Conservation (phyloP, 92 coral and sea anemone species). For the Phenganax marumi region DNA sequence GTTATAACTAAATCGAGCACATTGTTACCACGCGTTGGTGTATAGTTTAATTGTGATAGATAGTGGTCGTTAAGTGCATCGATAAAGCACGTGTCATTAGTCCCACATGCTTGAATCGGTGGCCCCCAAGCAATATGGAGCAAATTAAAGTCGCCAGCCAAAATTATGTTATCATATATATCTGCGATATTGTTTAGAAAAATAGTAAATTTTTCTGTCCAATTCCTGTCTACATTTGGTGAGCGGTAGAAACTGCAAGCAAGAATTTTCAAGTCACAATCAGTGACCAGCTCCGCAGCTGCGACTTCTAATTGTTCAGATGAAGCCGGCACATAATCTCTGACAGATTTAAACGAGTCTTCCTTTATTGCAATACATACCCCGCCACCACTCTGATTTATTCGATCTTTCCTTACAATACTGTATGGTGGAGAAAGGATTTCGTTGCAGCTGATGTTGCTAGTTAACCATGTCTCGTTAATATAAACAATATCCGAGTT, state of each 20-base stretch:
- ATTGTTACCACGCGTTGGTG: not conserved
- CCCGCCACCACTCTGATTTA: conserved; percentile 56
- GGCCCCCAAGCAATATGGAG: conserved; percentile 8
- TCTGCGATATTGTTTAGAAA: conserved; percentile 39
- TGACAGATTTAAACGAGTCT: conserved; percentile 49
- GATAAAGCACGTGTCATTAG: not conserved
- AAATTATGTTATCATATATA: conserved; percentile 28
- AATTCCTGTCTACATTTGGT: conserved; percentile 23
- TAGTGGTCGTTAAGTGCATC: conserved; percentile 19
- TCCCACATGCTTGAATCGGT: not conserved
- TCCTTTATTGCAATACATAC: conserved; percentile 54
- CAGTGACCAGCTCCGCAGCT: conserved; percentile 30
- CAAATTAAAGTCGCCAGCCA: conserved; percentile 29
- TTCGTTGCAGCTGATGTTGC: conserved; percentile 32
- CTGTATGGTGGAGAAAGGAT: conserved; percentile 9
- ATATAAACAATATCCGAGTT: conserved; percentile 9
- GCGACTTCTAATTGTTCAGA: conserved; percentile 14
- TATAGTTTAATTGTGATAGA: conserved; percentile 9
- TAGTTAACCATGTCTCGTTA: conserved; percentile 41
- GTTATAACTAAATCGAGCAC: conserved; percentile 10
- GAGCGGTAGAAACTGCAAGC: conserved; percentile 41
- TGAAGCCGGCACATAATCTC: conserved; percentile 21
- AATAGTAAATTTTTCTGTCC: conserved; percentile 32
- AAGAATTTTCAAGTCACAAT: conserved; percentile 24
- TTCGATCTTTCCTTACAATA: conserved; percentile 57